Conservation (phyloP, 53 echinoderm and acorn worm genomes). For the Mesocentrotus franciscanus region DNA sequence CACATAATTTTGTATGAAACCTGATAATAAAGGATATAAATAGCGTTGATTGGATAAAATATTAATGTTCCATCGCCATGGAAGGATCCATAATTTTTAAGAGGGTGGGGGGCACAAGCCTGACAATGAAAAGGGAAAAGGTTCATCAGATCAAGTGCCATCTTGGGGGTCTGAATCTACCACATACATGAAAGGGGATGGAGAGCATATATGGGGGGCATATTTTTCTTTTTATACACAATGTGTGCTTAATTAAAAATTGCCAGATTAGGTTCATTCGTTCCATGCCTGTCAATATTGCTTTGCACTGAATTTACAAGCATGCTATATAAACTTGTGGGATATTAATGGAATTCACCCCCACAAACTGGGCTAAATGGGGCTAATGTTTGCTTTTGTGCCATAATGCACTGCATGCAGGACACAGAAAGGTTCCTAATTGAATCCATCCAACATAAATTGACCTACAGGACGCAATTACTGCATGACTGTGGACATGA, state of each 20-base stretch:
- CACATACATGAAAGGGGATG: too few species aligned
- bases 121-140: too few species aligned
- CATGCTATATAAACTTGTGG: background rate
- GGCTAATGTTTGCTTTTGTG: conserved; percentile 15
- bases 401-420: conserved; percentile 5
- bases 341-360: conserved; percentile 6
- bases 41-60: background rate
- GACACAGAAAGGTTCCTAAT: background rate
- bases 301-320: background rate
- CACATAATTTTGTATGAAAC: background rate
- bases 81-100: too few species aligned
- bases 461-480: background rate
- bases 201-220: too few species aligned
- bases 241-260: too few species aligned
- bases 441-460: background rate
- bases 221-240: too few species aligned
- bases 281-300: too few species aligned
- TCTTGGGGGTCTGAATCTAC: too few species aligned
- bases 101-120: too few species aligned
- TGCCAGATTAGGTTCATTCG: too few species aligned
- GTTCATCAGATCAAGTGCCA: too few species aligned
- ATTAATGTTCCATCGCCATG: too few species aligned
- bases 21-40: background rate
- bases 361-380: background rate
- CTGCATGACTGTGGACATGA: background rate